Evolutionary conservation across 1,140 invertebrate genomes (phyloP), one percentile per base, ranked within the genome.

Genomic region (Trissolcus basalis): DNA sequence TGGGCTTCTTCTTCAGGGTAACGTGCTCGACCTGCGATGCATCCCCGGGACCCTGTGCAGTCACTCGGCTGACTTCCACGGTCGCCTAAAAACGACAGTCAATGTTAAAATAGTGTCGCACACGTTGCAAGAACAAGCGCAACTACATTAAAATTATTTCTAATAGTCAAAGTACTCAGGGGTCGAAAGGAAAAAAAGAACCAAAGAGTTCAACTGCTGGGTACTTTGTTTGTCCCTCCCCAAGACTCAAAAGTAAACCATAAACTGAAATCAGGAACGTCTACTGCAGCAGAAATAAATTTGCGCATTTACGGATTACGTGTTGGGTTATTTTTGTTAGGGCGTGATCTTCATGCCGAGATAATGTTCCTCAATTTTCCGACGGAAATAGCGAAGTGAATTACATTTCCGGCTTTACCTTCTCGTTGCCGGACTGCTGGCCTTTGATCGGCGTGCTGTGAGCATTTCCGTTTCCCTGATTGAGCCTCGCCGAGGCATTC

Each of bases 1-100:
- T 96, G 86, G 93, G 93, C 88, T 96, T 96, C 90, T 96, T 96
- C 90, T 96, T 96, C 78, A 96, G 91, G 80, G 93, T 93, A 64
- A 96, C 93, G 84, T 95, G 94, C 84, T 96, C 94, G 15, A 94
- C 93, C 84, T 94, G 93, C 77, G 91, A 92, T 51, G 93, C 93
- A 82, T 95, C 93, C 68, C 91, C 91, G 0, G 93, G 92, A n/a
- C 91, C 90, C 69, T 90, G 90, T 15, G 93, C 90, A 32, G 92
- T 92, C 13, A 91, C 91, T 83, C 92, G 91, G 79, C 94, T 92
- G 11, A 96, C 93, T 79, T 96, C 94, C 32, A 95, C 93, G 3
- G 91, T 89, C 16, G 80, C 78, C 84, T 78, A 86, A 9, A 78
- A 75, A 49, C 58, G 68, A 68, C 11, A 67, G 14, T 48, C 19